These are phyloP conservation scores for Triplophysa bombifrons DNA, from an alignment of 2,797 vertebrate species.

Conservation along the genomic window DNA sequence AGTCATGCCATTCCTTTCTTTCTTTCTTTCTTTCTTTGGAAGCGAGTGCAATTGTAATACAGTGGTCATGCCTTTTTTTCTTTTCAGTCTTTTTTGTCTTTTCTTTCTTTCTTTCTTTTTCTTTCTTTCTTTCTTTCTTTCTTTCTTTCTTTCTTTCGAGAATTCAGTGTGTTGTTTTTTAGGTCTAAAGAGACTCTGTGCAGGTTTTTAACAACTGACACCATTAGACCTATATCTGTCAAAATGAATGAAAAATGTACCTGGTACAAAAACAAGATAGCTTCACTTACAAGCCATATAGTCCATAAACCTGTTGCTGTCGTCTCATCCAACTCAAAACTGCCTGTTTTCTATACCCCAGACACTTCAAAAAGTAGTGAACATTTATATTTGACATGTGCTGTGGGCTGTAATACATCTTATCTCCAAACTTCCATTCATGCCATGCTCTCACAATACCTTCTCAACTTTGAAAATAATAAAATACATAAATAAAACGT, in stretches of 20 bases:
- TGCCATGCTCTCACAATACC: constrained; percentile 81
- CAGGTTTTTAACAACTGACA: background rate
- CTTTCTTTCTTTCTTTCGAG: too few species aligned
- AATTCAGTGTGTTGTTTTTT: too few species aligned
- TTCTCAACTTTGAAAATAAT: constrained; percentile 86
- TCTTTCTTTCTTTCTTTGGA: too few species aligned
- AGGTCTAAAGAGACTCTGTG: background rate
- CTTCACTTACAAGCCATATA: background rate
- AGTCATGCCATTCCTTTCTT: too few species aligned
- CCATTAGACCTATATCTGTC: background rate
- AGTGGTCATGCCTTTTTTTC: too few species aligned
- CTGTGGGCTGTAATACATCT: constrained; percentile 83
- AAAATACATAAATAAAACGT: constrained; percentile 66
- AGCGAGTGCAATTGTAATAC: too few species aligned
- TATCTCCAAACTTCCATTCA: constrained; percentile 69
- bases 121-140: too few species aligned
- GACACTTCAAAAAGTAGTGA: constrained; percentile 84
- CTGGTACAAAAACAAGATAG: background rate
- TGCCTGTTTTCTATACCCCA: constrained; percentile 66
- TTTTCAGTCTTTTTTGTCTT: too few species aligned
- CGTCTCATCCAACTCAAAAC: constrained; percentile 42
- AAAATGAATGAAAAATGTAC: background rate
- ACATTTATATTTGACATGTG: constrained; percentile 85
- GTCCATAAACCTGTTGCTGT: constrained; percentile 24
- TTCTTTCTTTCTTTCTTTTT: too few species aligned